Evolutionary conservation across 2,797 vertebrate genomes (phyloP).

Genomic region (Masticophis lateralis): DNA sequence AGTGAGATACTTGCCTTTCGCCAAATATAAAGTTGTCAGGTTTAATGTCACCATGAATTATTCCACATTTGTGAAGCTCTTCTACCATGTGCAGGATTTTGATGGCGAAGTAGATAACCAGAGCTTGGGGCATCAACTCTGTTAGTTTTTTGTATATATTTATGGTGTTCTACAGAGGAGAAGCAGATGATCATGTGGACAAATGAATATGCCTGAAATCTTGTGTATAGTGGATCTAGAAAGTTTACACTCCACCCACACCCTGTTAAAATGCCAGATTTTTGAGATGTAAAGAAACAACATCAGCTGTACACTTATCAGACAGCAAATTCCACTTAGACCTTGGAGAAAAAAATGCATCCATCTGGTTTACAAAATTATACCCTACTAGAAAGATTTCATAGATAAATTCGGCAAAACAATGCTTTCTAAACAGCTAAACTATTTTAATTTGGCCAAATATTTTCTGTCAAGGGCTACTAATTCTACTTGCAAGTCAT

Average conservation of each 20-base stretch:
- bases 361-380: neutral
- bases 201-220: neutral
- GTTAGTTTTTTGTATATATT: slow-evolving; percentile 84
- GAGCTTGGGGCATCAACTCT: slow-evolving; percentile 86
- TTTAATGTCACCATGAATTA: slow-evolving; percentile 94
- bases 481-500: neutral
- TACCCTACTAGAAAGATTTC: neutral
- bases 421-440: neutral
- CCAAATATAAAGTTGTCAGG: slow-evolving; percentile 94
- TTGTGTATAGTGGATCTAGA: neutral
- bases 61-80: slow-evolving; percentile 77
- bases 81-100: slow-evolving; percentile 89
- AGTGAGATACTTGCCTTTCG: slow-evolving; percentile 73
- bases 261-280: neutral
- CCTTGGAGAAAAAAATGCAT: neutral
- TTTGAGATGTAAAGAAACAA: neutral
- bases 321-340: neutral
- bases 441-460: neutral
- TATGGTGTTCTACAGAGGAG: slow-evolving; percentile 79
- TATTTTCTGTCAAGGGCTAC: neutral
- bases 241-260: neutral
- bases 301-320: neutral
- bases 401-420: neutral
- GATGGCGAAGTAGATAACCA: slow-evolving; percentile 83
- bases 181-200: neutral